Evolutionary conservation across 1,140 invertebrate species (phyloP), one percentile per base, ranked within the genome.

Genomic region (Hestina assimilis): DNA sequence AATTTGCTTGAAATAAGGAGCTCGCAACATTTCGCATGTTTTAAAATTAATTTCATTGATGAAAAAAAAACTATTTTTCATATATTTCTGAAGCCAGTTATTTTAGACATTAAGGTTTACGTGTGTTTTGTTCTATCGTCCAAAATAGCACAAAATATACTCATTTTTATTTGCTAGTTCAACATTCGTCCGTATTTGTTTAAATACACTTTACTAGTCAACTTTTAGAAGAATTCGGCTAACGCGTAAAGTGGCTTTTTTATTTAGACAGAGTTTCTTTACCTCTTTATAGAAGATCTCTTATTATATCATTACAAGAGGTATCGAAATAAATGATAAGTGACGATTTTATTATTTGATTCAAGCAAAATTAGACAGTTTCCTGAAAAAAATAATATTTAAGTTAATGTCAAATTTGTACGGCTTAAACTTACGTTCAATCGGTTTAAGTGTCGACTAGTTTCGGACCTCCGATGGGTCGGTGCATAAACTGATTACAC

Each of bases 171-270:
- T 53, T 29, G 17, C 17, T 43, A 20, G 29, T 53, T 43, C 33
- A 23, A 31, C 43, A 56, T 45, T 57, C 38, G 40, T 50, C 35
- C 23, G 38, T 51, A 19, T 41, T 40, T 43, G 41, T 61, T 55
- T n/a, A n/a, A 29, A 51, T 47, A 46, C 41, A 51, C 35, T 71
- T 63, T 70, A 80, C 83, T 86, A 86, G 80, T 86, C 83, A 81
- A 64, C 74, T 70, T 78, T 82, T 73, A 68, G 62, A 62, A 64
- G 62, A 53, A 45, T 59, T 72, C 75, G 70, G 65, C 66, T 41
- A 60, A 57, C 60, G 71, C 66, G 65, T 75, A 64, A 59, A 62
- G 61, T 73, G 71, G 64, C 66, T 75, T 68, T 69, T 69, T 73
- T 74, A 69, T 56, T 69, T 24, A 53, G 59, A 40, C 50, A 47